Evolutionary conservation across 37 sponge, comb jelly and placozoan species (phyloP).

Genomic region (Ephydatia muelleri): DNA sequence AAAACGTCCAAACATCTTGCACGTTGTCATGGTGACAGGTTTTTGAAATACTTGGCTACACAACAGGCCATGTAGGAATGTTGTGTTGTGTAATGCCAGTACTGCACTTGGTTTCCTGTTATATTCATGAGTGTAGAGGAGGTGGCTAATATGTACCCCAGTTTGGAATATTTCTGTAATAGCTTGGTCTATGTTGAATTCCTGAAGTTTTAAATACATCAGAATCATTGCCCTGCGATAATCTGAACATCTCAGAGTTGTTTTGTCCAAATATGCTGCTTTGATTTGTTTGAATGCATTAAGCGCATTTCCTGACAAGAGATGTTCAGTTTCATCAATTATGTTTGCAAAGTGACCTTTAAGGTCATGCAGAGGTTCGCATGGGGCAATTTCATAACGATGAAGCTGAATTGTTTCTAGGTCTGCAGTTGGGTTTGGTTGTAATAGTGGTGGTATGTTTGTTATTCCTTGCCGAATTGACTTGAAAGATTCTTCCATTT

Average conservation of each 20-base stretch:
- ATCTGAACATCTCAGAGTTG: slow-evolving; percentile 9
- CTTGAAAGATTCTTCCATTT: slow-evolving; percentile 5
- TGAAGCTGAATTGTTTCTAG: not conserved
- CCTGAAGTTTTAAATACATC: no score
- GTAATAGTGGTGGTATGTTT: no score
- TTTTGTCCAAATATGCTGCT: not conserved
- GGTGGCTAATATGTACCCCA: no score
- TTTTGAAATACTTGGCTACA: not conserved
- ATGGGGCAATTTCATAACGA: not conserved
- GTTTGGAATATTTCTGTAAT: not conserved
- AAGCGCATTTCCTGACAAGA: not conserved
- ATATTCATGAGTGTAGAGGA: no score
- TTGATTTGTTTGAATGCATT: not conserved
- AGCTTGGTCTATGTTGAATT: no score
- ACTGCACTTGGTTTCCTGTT: not conserved
- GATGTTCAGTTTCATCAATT: not conserved
- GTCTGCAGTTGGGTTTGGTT: not conserved
- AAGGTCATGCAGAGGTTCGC: slow-evolving; percentile 15
- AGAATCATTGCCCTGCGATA: not conserved
- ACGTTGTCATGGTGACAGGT: not conserved
- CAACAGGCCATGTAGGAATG: slow-evolving; percentile 9
- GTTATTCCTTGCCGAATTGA: no score
- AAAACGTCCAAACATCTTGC: slow-evolving; percentile 17
- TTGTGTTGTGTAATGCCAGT: slow-evolving; percentile 13
- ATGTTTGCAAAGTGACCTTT: slow-evolving; percentile 18